Percentiles rank a stretch among this genome's conserved stretches.
phyloP scores from a whole-genome alignment of 2,888 invertebrate genomes.

The Euzophera pinguis region DNA sequence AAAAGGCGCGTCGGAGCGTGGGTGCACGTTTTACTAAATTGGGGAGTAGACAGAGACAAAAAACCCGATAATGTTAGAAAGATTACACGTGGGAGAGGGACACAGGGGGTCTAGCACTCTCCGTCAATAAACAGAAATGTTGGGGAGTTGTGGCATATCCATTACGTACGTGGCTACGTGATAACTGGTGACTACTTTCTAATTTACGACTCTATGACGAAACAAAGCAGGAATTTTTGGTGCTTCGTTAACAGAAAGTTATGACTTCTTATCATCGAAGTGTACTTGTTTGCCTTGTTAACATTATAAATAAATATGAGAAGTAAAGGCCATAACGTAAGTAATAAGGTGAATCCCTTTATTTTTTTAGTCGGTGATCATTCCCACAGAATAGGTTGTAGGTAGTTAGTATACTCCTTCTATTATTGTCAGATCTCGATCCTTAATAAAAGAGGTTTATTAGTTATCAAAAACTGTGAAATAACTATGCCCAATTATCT shows the following conservation, averaged over 20 bases:
- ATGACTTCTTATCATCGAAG: neutral
- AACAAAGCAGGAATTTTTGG: slow-evolving; percentile 18
- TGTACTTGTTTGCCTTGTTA: neutral
- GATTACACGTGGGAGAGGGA: slow-evolving; percentile 49
- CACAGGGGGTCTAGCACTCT: slow-evolving; percentile 43
- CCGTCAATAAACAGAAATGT: slow-evolving; percentile 58
- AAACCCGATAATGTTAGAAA: slow-evolving; percentile 44
- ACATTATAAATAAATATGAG: neutral
- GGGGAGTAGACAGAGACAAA: slow-evolving; percentile 70
- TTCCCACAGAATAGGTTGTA: too few species aligned
- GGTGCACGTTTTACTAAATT: slow-evolving; percentile 70
- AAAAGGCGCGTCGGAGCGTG: slow-evolving; percentile 72
- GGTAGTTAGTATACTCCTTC: too few species aligned
- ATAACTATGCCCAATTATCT: too few species aligned
- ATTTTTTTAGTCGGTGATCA: too few species aligned
- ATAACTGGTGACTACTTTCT: slow-evolving; percentile 60
- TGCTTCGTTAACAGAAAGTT: slow-evolving; percentile 7
- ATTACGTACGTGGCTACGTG: slow-evolving; percentile 53
- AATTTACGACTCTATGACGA: slow-evolving; percentile 36
- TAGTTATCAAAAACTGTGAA: too few species aligned
- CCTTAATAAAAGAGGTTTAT: too few species aligned
- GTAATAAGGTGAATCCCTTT: too few species aligned
- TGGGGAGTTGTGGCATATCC: slow-evolving; percentile 57
- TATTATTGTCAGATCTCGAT: too few species aligned
- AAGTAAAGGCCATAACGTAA: too few species aligned